Evolutionary conservation across 2,797 vertebrate species (phyloP).

Genomic region (Anas georgica): DNA sequence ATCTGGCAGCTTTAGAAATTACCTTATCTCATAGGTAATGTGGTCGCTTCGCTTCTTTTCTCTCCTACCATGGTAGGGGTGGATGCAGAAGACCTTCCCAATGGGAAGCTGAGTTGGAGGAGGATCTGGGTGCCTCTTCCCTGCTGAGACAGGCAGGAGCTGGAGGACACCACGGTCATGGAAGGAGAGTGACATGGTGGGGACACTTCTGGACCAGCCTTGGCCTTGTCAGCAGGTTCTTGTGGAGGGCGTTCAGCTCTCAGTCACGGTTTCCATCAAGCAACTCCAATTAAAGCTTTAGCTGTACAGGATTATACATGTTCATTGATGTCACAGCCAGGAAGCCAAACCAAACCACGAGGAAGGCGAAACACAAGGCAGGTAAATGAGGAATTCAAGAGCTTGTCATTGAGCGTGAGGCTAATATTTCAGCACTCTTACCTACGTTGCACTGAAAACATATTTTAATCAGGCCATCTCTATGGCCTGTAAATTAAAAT

Average conservation of each 20-base stretch:
- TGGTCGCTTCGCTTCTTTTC: neutral
- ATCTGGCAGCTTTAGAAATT: neutral
- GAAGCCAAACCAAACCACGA: neutral
- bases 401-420: neutral
- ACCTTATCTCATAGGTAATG: neutral
- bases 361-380: neutral
- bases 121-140: neutral
- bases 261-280: neutral
- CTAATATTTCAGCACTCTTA: too few species aligned
- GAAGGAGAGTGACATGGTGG: neutral
- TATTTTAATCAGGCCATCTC: too few species aligned
- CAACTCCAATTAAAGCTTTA: neutral
- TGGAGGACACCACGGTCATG: neutral
- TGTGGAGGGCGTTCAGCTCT: neutral
- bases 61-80: accelerated
- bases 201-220: neutral
- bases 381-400: neutral
- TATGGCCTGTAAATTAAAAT: too few species aligned
- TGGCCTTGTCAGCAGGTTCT: neutral
- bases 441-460: too few species aligned
- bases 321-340: neutral
- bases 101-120: neutral
- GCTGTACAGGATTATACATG: neutral
- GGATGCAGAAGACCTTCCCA: neutral
- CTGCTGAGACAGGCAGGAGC: neutral